phyloP scores from a whole-genome alignment of 2,888 invertebrate species.

The Celastrina argiolus region DNA sequence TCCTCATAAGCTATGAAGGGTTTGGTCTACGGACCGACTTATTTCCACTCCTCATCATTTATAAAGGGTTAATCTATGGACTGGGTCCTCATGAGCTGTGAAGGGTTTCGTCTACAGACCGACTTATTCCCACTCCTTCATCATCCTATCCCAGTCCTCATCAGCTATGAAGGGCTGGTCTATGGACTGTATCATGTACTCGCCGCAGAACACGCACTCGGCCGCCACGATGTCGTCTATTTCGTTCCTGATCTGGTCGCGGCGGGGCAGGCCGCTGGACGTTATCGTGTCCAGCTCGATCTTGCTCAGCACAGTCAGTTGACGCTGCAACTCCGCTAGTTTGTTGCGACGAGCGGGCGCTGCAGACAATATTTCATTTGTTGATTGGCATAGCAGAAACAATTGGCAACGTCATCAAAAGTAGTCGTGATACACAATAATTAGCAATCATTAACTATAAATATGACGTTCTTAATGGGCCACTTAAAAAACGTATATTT shows the following conservation, averaged over 20 bases:
- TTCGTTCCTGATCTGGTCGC: slow-evolving; percentile 85
- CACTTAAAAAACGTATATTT: no score
- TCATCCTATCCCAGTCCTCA: slow-evolving; percentile 87
- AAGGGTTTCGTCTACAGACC: no score
- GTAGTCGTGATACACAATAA: no score
- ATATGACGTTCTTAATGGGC: no score
- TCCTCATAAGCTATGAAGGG: no score
- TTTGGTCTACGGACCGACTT: no score
- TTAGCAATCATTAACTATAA: no score
- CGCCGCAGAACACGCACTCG: slow-evolving; percentile 96
- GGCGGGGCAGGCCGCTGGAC: slow-evolving; percentile 67
- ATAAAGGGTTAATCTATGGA: slow-evolving; percentile 94
- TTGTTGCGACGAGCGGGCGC: slow-evolving; percentile 79
- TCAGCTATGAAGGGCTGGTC: slow-evolving; percentile 92
- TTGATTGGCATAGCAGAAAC: no score
- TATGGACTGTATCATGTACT: slow-evolving; percentile 92
- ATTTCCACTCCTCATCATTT: slow-evolving; percentile 91
- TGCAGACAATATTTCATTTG: slow-evolving; percentile 36
- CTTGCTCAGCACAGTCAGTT: slow-evolving; percentile 75
- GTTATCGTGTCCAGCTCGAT: slow-evolving; percentile 63
- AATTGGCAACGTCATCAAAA: no score
- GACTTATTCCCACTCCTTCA: slow-evolving; percentile 89
- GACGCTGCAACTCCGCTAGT: slow-evolving; percentile 80
- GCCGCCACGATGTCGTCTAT: slow-evolving; percentile 93
- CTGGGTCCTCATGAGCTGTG: slow-evolving; percentile 90